Evolutionary conservation across 2,888 invertebrate species (phyloP).

Genomic region (Blomia tropicalis): DNA sequence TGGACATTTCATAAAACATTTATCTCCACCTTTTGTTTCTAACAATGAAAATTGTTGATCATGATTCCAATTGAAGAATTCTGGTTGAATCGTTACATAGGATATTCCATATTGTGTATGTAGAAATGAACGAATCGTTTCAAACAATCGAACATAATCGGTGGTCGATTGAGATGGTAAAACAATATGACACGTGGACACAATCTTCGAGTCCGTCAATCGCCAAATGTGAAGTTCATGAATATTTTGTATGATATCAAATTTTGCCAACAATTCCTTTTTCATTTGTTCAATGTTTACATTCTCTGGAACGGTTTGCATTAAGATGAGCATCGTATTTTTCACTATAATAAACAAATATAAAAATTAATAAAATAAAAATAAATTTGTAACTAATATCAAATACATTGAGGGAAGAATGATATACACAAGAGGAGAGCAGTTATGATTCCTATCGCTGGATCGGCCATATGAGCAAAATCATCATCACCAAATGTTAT

Average conservation of each 20-base stretch:
- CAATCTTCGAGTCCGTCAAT: slow-evolving; percentile 56
- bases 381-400: background rate
- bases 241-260: slow-evolving; percentile 55
- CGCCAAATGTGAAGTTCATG: slow-evolving; percentile 84
- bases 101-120: slow-evolving; percentile 27
- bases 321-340: slow-evolving; percentile 66
- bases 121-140: slow-evolving; percentile 26
- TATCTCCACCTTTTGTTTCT: too few species aligned
- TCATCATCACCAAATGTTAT: slow-evolving; percentile 30
- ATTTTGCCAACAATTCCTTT: slow-evolving; percentile 47
- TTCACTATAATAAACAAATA: slow-evolving; percentile 49
- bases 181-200: slow-evolving; percentile 68
- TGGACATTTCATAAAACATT: slow-evolving; percentile 11
- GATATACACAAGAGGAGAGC: slow-evolving; percentile 52
- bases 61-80: slow-evolving; percentile 42
- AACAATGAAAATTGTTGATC: too few species aligned
- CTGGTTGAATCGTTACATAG: slow-evolving; percentile 55
- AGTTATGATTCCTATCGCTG: slow-evolving; percentile 56
- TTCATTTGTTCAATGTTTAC: slow-evolving; percentile 58
- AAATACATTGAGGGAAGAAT: slow-evolving; percentile 46
- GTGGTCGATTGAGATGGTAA: slow-evolving; percentile 45
- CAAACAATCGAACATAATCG: slow-evolving; percentile 33
- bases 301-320: slow-evolving; percentile 80
- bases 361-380: too few species aligned
- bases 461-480: slow-evolving; percentile 56